Conservation (phyloP, 2,888 invertebrate species). For the Therioaphis trifolii region DNA sequence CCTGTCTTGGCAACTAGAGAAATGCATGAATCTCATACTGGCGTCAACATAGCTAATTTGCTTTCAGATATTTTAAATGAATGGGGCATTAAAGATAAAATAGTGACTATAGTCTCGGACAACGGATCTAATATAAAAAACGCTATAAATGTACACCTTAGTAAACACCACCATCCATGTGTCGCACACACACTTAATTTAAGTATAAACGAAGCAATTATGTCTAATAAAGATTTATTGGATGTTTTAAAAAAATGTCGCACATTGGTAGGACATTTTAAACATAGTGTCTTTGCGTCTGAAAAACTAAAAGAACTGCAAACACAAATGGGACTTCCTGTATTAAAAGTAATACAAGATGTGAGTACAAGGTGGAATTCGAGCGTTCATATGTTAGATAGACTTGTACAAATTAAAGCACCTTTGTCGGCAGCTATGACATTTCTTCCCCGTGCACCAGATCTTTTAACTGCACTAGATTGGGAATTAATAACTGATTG, state of each 20-base stretch:
- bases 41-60: constrained; percentile 63
- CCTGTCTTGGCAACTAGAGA: too few relatives aligned
- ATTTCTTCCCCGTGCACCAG: constrained; percentile 63
- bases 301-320: not conserved
- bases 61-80: constrained; percentile 65
- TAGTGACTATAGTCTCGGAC: too few relatives aligned
- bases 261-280: too few relatives aligned
- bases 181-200: constrained; percentile 65
- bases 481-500: constrained; percentile 65
- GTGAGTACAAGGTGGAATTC: constrained; percentile 25
- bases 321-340: not conserved
- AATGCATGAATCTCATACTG: constrained; percentile 64
- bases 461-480: constrained; percentile 63
- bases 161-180: too few relatives aligned
- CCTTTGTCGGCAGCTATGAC: constrained; percentile 65
- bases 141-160: too few relatives aligned
- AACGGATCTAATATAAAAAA: too few relatives aligned
- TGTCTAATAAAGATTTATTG: constrained; percentile 28
- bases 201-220: constrained; percentile 1
- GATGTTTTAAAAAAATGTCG: too few relatives aligned
- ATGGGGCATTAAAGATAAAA: constrained; percentile 32
- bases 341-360: constrained; percentile 9
- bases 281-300: too few relatives aligned
- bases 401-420: constrained; percentile 65
- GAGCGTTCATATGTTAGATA: not conserved